Evolutionary conservation across 2,888 invertebrate genomes (phyloP).

Genomic region (Chromoteleia sp.): DNA sequence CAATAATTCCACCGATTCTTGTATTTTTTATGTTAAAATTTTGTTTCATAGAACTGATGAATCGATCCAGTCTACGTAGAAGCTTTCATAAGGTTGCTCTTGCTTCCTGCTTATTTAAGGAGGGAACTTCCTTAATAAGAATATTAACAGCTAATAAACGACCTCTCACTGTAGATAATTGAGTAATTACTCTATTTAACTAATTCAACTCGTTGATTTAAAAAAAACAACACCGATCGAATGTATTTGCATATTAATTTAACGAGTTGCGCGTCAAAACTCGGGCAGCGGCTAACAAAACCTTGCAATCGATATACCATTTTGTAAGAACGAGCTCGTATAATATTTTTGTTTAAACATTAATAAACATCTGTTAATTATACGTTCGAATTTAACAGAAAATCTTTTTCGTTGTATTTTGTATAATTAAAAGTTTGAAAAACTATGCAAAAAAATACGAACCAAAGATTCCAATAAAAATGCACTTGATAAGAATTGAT

Average conservation of each 20-base stretch:
- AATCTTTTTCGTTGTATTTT: too few relatives aligned
- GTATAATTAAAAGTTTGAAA: too few relatives aligned
- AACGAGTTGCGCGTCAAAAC: conserved; percentile 22
- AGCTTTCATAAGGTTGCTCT: too few relatives aligned
- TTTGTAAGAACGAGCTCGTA: conserved; percentile 8
- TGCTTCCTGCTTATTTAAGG: too few relatives aligned
- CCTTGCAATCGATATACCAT: conserved; percentile 16
- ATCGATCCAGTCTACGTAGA: too few relatives aligned
- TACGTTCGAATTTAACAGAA: background rate
- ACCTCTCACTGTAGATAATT: background rate
- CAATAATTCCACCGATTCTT: too few relatives aligned
- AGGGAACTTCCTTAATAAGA: conserved; percentile 34
- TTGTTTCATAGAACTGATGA: too few relatives aligned
- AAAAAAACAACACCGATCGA: conserved; percentile 28
- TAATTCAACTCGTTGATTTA: conserved; percentile 8
- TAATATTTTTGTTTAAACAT: conserved; percentile 23
- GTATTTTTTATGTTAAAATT: too few relatives aligned
- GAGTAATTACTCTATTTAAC: conserved; percentile 28
- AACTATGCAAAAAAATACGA: too few relatives aligned
- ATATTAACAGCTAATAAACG: conserved; percentile 16
- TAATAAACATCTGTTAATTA: conserved; percentile 20
- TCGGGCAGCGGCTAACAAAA: background rate
- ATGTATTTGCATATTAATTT: conserved; percentile 37
- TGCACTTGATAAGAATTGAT: too few relatives aligned
- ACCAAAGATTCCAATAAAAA: too few relatives aligned